Percentiles rank a stretch among this genome's conserved stretches.
Conservation (phyloP, 2,113 vertebrate genomes). For the Oxyruncus cristatus region DNA sequence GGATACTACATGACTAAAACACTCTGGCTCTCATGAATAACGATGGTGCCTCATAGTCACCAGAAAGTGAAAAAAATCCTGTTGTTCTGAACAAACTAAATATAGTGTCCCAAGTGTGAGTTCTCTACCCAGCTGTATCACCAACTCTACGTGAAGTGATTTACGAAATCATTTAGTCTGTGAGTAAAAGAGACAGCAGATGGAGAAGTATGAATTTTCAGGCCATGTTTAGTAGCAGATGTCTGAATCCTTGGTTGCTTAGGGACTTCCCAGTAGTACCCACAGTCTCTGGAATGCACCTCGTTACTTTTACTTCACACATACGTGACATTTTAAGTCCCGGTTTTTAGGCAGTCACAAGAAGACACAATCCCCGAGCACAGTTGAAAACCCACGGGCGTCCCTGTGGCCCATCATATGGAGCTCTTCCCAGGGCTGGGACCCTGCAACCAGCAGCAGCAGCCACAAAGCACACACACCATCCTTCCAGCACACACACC, state of each 20-base stretch:
- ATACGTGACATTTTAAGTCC: neutral
- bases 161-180: neutral
- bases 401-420: fast-evolving
- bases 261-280: neutral
- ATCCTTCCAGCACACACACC: neutral
- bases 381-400: neutral
- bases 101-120: neutral
- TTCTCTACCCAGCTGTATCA: neutral
- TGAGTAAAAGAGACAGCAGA: neutral
- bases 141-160: neutral
- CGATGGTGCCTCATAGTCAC: fast-evolving
- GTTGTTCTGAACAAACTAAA: neutral
- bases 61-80: neutral
- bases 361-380: neutral
- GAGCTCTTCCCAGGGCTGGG: neutral
- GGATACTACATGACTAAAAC: neutral
- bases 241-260: neutral
- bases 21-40: neutral
- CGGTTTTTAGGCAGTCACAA: fast-evolving
- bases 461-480: fast-evolving
- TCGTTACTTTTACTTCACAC: neutral
- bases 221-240: neutral
- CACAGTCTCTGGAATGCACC: neutral
- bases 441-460: neutral
- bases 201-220: neutral